Evolutionary conservation across 2,888 invertebrate species (phyloP), one percentile per base, ranked within the genome.

Genomic region (Pyralis farinalis): DNA sequence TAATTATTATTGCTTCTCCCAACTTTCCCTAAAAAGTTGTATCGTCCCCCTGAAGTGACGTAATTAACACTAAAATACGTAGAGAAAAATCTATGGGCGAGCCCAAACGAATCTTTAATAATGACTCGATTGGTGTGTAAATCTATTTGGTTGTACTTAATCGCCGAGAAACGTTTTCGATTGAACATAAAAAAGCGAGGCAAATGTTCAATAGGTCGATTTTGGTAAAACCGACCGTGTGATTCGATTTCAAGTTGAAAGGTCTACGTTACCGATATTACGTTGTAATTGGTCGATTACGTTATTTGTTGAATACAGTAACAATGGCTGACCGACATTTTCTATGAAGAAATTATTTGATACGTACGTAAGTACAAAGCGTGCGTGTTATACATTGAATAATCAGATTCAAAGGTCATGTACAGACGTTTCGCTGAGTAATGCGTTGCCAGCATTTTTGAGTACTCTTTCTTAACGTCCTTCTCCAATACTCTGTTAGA

Each of bases 191-290:
- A 44, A 45, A 47, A 37, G 51, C 43, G 45, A 27, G 46, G 43
- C 34, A 49, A 53, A 48, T 45, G 50, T 39, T 40, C 44, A 48
- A 45, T 42, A 25, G 45, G 39, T 34, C 43, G 43, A 56, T 47
- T 54, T 46, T 34, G 32, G 48, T 48, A 43, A 51, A 63, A 63
- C 62, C 51, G 46, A 53, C 56, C 58, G 55, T 56, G 53, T 30
- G 48, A 58, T 56, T 57, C 33, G 34, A 52, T 33, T 39, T 28
- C 3, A 16, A 35, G 39, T 37, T 41, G 41, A 37, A 42, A 41
- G 34, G 42, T 35, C 35, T 36, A 6, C 20, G 40, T 42, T 34
- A 42, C 27, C n/a, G 20, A 16, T 37, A 34, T 34, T 42, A 37
- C 27, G 34, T 34, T 38, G 33, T 37, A 16, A 37, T 22, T 21